Conservation (phyloP, 2,888 invertebrate species). For the Digitonthophagus gazella region DNA sequence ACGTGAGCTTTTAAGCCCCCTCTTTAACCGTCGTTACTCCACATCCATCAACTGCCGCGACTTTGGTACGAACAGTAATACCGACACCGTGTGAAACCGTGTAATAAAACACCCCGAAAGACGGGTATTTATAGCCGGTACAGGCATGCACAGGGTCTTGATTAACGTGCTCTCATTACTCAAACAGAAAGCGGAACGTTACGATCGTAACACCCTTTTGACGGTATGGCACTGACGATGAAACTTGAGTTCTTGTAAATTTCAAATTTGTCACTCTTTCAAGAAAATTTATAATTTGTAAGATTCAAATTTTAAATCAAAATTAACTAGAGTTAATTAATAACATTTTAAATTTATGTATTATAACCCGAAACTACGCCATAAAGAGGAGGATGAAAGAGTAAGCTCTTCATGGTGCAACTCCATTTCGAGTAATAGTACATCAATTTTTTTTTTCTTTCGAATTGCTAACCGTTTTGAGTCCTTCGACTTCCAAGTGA, state of each 20-base stretch:
- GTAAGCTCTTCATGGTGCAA: too few relatives aligned
- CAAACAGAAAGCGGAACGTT: conserved; percentile 30
- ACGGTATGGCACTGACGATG: neutral
- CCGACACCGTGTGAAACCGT: conserved; percentile 47
- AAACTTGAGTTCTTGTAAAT: neutral
- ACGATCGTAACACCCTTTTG: neutral
- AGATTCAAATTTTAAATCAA: too few relatives aligned
- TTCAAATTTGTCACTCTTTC: neutral
- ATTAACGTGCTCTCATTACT: conserved; percentile 49
- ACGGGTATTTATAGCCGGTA: conserved; percentile 49
- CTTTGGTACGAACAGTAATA: neutral
- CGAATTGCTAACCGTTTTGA: neutral
- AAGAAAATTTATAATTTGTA: too few relatives aligned
- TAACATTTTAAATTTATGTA: too few relatives aligned
- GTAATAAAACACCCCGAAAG: conserved; percentile 48
- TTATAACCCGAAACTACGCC: too few relatives aligned
- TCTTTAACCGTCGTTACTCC: neutral
- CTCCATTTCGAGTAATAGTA: too few relatives aligned
- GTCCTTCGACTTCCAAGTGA: neutral
- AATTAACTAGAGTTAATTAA: too few relatives aligned
- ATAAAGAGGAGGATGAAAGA: too few relatives aligned
- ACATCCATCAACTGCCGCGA: neutral
- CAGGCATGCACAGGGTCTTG: conserved; percentile 38
- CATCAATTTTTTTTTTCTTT: neutral
- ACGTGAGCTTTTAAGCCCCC: too few relatives aligned